Evolutionary conservation across 1,140 invertebrate genomes (phyloP).

Genomic region (Eupristina koningsbergeri): DNA sequence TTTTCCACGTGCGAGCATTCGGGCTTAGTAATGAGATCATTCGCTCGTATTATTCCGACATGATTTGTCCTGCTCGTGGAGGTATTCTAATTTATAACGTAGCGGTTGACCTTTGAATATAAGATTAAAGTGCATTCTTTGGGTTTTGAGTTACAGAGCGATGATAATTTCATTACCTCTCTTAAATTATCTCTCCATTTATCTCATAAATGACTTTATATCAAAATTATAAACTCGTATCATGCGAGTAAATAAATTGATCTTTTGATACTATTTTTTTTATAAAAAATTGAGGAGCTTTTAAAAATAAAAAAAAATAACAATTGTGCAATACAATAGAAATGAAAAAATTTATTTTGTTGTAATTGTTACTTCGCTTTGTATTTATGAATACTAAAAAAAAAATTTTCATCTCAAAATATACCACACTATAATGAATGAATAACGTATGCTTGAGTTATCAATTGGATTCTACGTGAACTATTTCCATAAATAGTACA

Average conservation of each 20-base stretch:
- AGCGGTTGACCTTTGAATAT: neutral
- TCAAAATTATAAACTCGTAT: neutral
- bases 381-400: neutral
- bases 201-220: neutral
- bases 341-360: too few species aligned
- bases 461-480: neutral
- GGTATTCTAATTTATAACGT: neutral
- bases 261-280: too few species aligned
- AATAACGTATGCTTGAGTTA: neutral
- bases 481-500: neutral
- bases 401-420: neutral
- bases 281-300: too few species aligned
- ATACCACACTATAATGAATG: neutral
- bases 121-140: neutral
- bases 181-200: neutral
- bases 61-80: neutral
- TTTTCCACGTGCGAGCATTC: neutral
- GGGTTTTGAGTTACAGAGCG: neutral
- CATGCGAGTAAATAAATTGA: neutral
- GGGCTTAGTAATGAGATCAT: constrained; percentile 26
- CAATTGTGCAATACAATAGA: too few species aligned
- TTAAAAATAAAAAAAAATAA: too few species aligned
- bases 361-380: neutral
- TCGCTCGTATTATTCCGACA: neutral
- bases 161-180: neutral